phyloP scores from a whole-genome alignment of 2,797 vertebrate species.

The Pempheris klunzingeri region DNA sequence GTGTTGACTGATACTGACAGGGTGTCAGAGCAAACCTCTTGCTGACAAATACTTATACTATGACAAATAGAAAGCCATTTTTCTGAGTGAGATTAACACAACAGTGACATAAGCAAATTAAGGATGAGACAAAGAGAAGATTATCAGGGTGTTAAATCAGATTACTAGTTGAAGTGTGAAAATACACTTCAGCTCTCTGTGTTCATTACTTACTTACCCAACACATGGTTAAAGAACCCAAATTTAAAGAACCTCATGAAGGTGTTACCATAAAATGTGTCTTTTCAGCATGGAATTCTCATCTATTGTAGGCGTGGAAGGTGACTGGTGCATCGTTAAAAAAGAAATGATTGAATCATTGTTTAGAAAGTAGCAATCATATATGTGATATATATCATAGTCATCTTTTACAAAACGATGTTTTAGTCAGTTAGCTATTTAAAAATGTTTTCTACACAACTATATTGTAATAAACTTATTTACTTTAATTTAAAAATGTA shows the following conservation, averaged over 20 bases:
- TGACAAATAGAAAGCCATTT: neutral
- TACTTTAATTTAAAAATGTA: too few relatives aligned
- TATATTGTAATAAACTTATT: too few relatives aligned
- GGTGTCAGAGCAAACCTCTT: neutral
- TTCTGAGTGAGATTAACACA: neutral
- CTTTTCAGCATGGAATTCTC: neutral
- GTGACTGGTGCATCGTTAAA: too few relatives aligned
- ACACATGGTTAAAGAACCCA: too few relatives aligned
- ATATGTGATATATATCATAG: too few relatives aligned
- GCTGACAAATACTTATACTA: too few relatives aligned
- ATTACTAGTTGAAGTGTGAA: conserved; percentile 15
- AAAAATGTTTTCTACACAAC: too few relatives aligned
- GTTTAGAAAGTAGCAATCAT: too few relatives aligned
- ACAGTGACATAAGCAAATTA: neutral
- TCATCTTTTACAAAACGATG: too few relatives aligned
- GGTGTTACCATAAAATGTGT: neutral
- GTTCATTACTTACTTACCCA: neutral
- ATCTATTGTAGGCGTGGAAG: neutral
- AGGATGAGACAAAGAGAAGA: conserved; percentile 10
- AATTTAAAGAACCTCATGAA: neutral
- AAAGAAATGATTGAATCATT: too few relatives aligned
- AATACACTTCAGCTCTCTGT: neutral
- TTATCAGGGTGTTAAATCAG: conserved; percentile 17
- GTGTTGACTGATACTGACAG: neutral
- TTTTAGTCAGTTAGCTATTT: too few relatives aligned